Conservation (phyloP, 2,888 invertebrate genomes). For the Scrobipalpa atriplicella region DNA sequence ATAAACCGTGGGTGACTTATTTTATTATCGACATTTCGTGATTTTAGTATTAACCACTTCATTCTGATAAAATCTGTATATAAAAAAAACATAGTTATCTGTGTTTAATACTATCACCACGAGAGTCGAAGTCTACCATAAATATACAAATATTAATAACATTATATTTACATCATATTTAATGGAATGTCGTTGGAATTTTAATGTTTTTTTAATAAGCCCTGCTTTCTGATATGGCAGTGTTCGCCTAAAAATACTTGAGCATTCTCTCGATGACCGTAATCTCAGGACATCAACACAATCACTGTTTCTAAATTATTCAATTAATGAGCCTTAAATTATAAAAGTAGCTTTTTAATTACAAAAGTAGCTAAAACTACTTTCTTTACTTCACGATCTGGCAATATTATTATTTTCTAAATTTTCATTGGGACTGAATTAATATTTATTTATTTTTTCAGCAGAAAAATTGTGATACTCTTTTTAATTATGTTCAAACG, state of each 20-base stretch:
- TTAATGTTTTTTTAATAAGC: constrained; percentile 38
- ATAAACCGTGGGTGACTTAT: constrained; percentile 61
- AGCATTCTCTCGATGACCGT: constrained; percentile 73
- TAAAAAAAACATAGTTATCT: constrained; percentile 29
- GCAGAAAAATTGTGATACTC: too few relatives aligned
- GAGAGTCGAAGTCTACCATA: constrained; percentile 53
- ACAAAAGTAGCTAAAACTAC: neutral
- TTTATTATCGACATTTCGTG: constrained; percentile 46
- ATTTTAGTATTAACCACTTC: constrained; percentile 52
- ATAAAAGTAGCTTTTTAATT: neutral
- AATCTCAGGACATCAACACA: constrained; percentile 78
- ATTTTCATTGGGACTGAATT: constrained; percentile 13
- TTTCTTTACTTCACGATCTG: too few relatives aligned
- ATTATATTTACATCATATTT: constrained; percentile 66
- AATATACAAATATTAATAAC: constrained; percentile 64
- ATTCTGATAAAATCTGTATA: constrained; percentile 28
- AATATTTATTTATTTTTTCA: constrained; percentile 30
- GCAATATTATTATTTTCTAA: too few relatives aligned
- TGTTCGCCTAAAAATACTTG: constrained; percentile 76
- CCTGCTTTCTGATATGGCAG: constrained; percentile 69
- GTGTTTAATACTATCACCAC: constrained; percentile 56
- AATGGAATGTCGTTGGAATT: constrained; percentile 49
- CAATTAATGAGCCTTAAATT: constrained; percentile 30
- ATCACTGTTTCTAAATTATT: constrained; percentile 69
- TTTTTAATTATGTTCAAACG: neutral